These are phyloP conservation scores for Cecidostiba fungosa DNA, from an alignment of 2,888 invertebrate species.

Conservation along the genomic window DNA sequence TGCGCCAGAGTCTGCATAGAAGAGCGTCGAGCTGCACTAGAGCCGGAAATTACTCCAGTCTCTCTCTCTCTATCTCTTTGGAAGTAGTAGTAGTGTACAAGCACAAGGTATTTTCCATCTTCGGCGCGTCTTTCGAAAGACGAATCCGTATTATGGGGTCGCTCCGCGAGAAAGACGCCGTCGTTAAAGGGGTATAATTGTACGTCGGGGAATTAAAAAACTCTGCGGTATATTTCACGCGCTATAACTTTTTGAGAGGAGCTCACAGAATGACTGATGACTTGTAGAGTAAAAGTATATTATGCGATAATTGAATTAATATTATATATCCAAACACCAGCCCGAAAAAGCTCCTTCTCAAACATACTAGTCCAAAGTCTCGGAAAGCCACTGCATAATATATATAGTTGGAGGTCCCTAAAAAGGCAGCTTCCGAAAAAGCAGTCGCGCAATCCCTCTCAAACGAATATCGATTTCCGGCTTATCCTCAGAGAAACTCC, in stretches of 20 bases:
- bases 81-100: not conserved
- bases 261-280: no score
- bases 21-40: not conserved
- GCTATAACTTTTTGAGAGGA: no score
- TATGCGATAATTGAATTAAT: no score
- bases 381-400: not conserved
- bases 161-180: not conserved
- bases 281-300: no score
- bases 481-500: slow-evolving; percentile 39
- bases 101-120: slow-evolving; percentile 45
- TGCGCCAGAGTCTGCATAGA: slow-evolving; percentile 26
- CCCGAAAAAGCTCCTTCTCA: no score
- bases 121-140: slow-evolving; percentile 16
- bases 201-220: not conserved
- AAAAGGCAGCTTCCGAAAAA: not conserved
- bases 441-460: not conserved
- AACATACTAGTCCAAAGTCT: not conserved
- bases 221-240: not conserved
- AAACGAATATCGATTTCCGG: slow-evolving; percentile 51
- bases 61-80: not conserved
- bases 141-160: not conserved
- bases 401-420: not conserved
- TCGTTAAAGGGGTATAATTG: not conserved
- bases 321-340: no score
- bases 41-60: slow-evolving; percentile 57